Conservation (phyloP, 2,113 vertebrate genomes). For the Neopipo cinnamomea region DNA sequence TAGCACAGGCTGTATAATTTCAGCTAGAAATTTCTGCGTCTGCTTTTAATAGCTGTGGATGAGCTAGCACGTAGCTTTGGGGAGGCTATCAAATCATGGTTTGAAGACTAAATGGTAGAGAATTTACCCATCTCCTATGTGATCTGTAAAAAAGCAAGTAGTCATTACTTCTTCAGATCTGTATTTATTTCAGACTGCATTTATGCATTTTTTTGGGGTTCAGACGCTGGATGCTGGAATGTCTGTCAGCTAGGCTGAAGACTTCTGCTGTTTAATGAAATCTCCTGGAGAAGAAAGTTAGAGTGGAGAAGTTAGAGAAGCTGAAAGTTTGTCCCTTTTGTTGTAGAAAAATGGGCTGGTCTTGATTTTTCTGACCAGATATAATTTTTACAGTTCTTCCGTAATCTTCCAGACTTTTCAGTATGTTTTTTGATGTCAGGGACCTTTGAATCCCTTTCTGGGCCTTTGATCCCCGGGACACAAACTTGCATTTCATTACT, state of each 20-base stretch:
- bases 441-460: background rate
- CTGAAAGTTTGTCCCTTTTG: background rate
- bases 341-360: background rate
- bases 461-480: background rate
- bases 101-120: conserved; percentile 24
- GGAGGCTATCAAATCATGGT: background rate
- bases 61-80: background rate
- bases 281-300: background rate
- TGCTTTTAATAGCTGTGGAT: background rate
- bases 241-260: background rate
- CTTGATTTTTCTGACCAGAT: background rate
- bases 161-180: conserved; percentile 4
- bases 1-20: conserved; percentile 15
- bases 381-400: background rate
- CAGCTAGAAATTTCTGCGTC: background rate
- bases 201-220: background rate
- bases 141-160: conserved; percentile 22
- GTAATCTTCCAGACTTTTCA: background rate
- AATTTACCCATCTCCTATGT: background rate
- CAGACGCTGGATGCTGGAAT: background rate
- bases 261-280: background rate
- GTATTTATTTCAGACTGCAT: background rate
- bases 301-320: background rate
- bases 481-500: background rate
- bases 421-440: background rate